Base-by-base conservation (phyloP, 2,797 vertebrate genomes). In the Syngnathus acus region DNA sequence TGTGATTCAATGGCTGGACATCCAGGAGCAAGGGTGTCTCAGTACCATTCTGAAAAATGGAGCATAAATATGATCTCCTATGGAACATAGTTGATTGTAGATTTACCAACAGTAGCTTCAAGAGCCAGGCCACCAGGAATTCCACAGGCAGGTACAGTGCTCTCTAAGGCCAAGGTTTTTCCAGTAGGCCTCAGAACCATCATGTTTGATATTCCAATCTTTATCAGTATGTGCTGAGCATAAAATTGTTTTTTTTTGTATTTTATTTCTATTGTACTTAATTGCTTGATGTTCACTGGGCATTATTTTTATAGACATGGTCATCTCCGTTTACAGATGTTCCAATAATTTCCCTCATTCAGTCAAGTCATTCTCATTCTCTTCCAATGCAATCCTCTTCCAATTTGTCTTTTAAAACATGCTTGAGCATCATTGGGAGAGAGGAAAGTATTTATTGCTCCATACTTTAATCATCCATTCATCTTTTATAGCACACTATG, bases 1-100 rank as follows among this genome's bases (percentile, higher is more conserved):
- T 93, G 91, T 92, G 91, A 91, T 93, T 95, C 90, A 90, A 91
- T 94, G 95, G 92, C 91, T 95, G 90, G 94, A 94, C 90, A 88
- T 92, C 92, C 92, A 92, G 90, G 91, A 94, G 88, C 92, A 90
- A 93, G 89, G 86, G 92, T 94, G 87, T 95, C 89, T 93, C 90
- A 93, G 87, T 90, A 88, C 79, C 90, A 92, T 89, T 90, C 91
- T 86, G 89, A 90, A 87, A 89, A 86, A 78, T 88, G 88, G 86
- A 94, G 91, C 93, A 81, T 81, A 87, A 89, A 82, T 83, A 90
- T 86, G 91, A 93, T 89, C 88, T 90, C 84, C 77, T 84, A 81
- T 86, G 88, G 88, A 91, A 88, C 78, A 84, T 75, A 77, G 84
- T 82, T 71, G 51, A 71, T 81, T 84, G 77, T 87, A 84, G 79